Evolutionary conservation across 2,113 vertebrate species (phyloP).

Genomic region (Corythornis cristatus): DNA sequence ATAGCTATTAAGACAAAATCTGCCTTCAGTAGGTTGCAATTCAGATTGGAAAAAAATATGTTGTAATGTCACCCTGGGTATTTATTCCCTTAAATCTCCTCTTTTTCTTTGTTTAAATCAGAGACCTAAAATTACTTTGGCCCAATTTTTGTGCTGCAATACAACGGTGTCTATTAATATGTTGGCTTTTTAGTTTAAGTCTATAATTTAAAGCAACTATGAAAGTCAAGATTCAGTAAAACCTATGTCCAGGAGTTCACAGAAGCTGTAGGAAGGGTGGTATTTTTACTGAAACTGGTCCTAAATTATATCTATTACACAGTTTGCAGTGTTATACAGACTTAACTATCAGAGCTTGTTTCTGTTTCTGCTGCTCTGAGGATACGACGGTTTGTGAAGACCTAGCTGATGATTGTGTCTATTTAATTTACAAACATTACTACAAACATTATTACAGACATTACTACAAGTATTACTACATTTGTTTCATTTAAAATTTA

Average conservation of each 20-base stretch:
- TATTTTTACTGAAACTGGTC: background rate
- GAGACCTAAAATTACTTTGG: background rate
- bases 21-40: background rate
- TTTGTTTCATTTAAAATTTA: background rate
- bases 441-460: too few relatives aligned
- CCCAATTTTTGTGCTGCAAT: background rate
- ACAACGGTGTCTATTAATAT: slow-evolving; percentile 20
- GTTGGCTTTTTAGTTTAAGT: background rate
- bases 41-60: background rate
- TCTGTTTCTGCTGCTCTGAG: background rate
- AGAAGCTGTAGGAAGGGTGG: background rate
- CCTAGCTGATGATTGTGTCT: background rate
- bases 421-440: background rate
- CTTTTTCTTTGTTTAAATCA: slow-evolving; percentile 4
- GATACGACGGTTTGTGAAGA: background rate
- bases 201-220: slow-evolving; percentile 33
- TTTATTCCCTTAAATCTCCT: background rate
- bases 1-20: background rate
- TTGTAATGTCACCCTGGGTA: background rate
- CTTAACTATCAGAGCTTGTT: background rate
- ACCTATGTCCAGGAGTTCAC: slow-evolving; percentile 1
- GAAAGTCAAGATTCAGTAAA: slow-evolving; percentile 21
- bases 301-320: background rate
- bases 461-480: too few relatives aligned
- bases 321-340: background rate